Percentiles rank a stretch among this genome's conserved stretches.
These are phyloP conservation scores for Galeruca laticollis DNA, from an alignment of 2,888 invertebrate genomes.

Conservation along the genomic window DNA sequence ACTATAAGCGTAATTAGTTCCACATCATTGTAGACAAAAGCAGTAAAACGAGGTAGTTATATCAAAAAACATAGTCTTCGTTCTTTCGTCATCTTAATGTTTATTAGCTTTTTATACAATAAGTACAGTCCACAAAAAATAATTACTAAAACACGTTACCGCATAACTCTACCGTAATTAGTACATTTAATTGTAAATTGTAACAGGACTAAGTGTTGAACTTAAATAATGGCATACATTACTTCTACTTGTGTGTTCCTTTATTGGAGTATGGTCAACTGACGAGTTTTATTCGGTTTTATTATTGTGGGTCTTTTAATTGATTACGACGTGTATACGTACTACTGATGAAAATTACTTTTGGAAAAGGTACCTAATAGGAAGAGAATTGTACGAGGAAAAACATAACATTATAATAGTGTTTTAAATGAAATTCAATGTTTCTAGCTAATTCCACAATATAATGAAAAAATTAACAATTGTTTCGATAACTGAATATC, in stretches of 20 bases:
- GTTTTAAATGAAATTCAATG: no score
- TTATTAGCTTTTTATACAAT: conserved; percentile 20
- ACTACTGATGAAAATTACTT: background rate
- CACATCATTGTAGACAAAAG: conserved; percentile 14
- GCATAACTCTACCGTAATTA: conserved; percentile 36
- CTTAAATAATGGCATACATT: conserved; percentile 16
- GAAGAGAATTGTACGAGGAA: no score
- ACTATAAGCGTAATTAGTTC: conserved; percentile 13
- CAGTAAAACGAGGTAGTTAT: conserved; percentile 6
- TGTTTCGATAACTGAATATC: no score
- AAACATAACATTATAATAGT: no score
- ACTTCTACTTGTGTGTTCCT: conserved; percentile 32
- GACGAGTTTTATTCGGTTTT: conserved; percentile 1
- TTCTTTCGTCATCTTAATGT: conserved; percentile 8
- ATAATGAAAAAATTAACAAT: no score
- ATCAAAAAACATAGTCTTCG: conserved; percentile 7
- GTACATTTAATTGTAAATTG: conserved; percentile 41
- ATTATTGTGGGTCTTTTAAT: background rate
- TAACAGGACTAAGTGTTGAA: conserved; percentile 31
- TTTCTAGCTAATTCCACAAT: no score
- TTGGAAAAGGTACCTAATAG: background rate
- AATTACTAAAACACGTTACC: conserved; percentile 29
- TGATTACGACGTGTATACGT: background rate
- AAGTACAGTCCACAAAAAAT: conserved; percentile 16
- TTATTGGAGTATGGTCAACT: conserved; percentile 9